These are phyloP conservation scores for Phataginus tetradactyla DNA, from an alignment of 2,797 vertebrate genomes.

Conservation along the genomic window DNA sequence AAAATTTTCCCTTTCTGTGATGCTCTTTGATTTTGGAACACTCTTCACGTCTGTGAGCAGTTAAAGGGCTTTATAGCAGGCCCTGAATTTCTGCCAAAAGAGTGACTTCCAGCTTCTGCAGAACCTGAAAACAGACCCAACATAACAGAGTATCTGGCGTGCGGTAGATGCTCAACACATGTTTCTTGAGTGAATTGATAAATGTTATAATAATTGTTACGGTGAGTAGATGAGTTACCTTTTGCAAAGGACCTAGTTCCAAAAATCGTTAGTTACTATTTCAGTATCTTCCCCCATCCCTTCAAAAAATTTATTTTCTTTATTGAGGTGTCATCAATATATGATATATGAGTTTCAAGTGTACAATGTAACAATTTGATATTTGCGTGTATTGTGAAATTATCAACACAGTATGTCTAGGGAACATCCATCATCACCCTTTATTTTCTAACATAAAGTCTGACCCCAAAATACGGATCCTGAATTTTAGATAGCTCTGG, in stretches of 20 bases:
- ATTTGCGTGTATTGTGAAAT: not conserved
- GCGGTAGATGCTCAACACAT: not conserved
- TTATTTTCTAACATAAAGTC: not conserved
- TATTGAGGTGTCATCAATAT: not conserved
- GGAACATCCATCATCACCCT: not conserved
- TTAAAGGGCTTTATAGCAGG: not conserved
- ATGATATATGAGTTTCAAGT: not conserved
- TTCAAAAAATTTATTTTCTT: not conserved
- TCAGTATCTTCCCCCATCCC: not conserved
- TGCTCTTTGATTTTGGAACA: not conserved
- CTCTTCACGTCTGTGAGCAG: not conserved
- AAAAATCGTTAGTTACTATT: not conserved
- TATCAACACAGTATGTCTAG: not conserved
- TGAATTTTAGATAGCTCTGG: not conserved
- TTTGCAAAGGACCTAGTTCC: constrained; percentile 2
- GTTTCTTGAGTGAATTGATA: not conserved
- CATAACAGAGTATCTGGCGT: not conserved
- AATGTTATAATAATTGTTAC: not conserved
- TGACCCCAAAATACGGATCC: not conserved
- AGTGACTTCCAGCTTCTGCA: not conserved
- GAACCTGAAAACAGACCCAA: not conserved
- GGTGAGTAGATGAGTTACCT: not conserved
- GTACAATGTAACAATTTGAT: not conserved
- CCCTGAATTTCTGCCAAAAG: not conserved
- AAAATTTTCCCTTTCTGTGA: not conserved